Conservation (phyloP, 2,888 invertebrate genomes). For the Thumatha senex region DNA sequence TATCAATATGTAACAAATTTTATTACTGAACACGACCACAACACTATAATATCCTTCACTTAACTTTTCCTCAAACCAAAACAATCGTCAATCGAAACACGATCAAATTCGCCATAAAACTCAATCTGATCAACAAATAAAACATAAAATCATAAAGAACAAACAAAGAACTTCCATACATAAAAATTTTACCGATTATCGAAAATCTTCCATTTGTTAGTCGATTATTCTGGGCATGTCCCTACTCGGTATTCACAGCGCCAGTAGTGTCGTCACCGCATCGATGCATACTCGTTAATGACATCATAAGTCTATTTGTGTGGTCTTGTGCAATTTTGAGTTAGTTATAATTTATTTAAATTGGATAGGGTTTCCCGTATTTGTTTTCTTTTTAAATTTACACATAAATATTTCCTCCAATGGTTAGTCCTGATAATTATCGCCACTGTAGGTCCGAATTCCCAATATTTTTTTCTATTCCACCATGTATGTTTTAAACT, state of each 20-base stretch:
- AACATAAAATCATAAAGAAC: constrained; percentile 25
- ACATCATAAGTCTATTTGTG: constrained; percentile 51
- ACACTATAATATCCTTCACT: constrained; percentile 9
- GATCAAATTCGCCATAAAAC: constrained; percentile 34
- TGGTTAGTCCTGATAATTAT: no score
- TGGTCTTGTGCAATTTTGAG: constrained; percentile 44
- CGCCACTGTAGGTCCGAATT: no score
- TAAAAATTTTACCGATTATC: constrained; percentile 34
- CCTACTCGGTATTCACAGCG: constrained; percentile 43
- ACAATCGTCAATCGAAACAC: constrained; percentile 27
- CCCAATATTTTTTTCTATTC: no score
- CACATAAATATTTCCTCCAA: no score
- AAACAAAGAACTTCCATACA: constrained; percentile 30
- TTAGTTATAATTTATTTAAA: constrained; percentile 22
- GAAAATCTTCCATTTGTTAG: constrained; percentile 31
- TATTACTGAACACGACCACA: background rate
- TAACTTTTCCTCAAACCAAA: constrained; percentile 24
- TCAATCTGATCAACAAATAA: constrained; percentile 29
- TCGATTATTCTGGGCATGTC: constrained; percentile 44
- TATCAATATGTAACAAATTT: no score
- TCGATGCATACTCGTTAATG: constrained; percentile 35
- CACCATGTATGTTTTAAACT: no score
- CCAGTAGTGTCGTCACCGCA: constrained; percentile 40
- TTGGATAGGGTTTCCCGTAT: constrained; percentile 15
- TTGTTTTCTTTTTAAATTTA: background rate